phyloP scores from a whole-genome alignment of 2,888 invertebrate species.

The Actias luna region DNA sequence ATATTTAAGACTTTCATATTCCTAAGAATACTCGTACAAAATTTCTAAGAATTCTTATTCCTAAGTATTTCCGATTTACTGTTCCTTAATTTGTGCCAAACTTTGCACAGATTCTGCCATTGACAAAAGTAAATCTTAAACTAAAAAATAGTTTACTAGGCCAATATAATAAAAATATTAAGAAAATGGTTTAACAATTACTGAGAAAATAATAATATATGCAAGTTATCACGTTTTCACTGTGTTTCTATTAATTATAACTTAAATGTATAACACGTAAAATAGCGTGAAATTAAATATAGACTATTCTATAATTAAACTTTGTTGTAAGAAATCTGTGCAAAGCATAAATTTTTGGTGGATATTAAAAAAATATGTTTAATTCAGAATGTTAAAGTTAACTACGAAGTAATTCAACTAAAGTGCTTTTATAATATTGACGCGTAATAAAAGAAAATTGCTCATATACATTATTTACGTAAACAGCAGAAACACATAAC shows the following conservation, averaged over 20 bases:
- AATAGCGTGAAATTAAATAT: conserved; percentile 65
- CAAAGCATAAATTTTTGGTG: not conserved
- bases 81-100: too few relatives aligned
- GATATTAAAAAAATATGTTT: not conserved
- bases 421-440: not conserved
- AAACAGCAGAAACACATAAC: conserved; percentile 6
- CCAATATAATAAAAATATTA: too few relatives aligned
- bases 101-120: not conserved
- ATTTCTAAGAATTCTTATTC: too few relatives aligned
- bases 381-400: not conserved
- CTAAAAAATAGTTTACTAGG: not conserved
- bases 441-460: not conserved
- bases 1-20: too few relatives aligned
- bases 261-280: conserved; percentile 61
- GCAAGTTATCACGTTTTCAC: too few relatives aligned
- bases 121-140: not conserved
- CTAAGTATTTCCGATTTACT: too few relatives aligned
- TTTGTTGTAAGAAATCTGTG: not conserved
- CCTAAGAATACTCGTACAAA: too few relatives aligned
- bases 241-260: too few relatives aligned
- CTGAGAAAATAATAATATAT: too few relatives aligned
- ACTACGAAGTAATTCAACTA: not conserved
- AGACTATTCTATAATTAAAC: conserved; percentile 47
- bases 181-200: too few relatives aligned
- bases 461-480: not conserved